A percentile compares a stretch with the other conserved stretches of the same genome.
Evolutionary conservation across 2,113 vertebrate genomes (phyloP).

Genomic region (Osmerus mordax): DNA sequence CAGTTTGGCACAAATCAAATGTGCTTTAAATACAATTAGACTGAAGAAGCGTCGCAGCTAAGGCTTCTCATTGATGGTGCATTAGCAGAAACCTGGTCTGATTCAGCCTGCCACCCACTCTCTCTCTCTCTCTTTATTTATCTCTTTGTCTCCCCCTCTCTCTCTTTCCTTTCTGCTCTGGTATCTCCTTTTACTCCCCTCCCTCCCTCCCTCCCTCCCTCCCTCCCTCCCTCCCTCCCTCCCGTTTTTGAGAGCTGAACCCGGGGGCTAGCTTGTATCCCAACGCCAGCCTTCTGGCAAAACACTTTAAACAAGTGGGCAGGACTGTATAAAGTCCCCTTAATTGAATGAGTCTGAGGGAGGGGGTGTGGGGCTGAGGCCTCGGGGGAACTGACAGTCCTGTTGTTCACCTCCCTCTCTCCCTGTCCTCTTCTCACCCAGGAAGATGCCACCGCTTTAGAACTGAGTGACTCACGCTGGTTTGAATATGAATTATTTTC

Average conservation of each 20-base stretch:
- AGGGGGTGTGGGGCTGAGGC: not conserved
- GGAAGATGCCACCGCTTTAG: not conserved
- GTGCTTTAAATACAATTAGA: conserved; percentile 23
- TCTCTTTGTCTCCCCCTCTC: not conserved
- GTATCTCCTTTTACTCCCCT: not conserved
- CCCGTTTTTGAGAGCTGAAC: conserved; percentile 10
- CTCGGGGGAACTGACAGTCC: conserved; percentile 4
- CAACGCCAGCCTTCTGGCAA: conserved; percentile 25
- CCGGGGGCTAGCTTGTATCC: conserved; percentile 35
- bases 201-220: not conserved
- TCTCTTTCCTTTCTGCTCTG: not conserved
- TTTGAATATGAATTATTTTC: no score
- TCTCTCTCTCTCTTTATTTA: not conserved
- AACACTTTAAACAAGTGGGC: conserved; percentile 37
- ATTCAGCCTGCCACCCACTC: not conserved
- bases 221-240: not conserved
- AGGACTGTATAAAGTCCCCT: conserved; percentile 38
- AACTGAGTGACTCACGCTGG: not conserved
- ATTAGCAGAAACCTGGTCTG: conserved; percentile 23
- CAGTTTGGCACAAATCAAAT: not conserved
- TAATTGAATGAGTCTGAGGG: conserved; percentile 45
- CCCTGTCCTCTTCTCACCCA: not conserved
- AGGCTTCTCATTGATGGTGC: conserved; percentile 33
- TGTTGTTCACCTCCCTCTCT: conserved; percentile 2
- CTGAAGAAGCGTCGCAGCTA: conserved; percentile 3